Evolutionary conservation across 2,888 invertebrate species (phyloP).

Genomic region (Nycteola revayana): DNA sequence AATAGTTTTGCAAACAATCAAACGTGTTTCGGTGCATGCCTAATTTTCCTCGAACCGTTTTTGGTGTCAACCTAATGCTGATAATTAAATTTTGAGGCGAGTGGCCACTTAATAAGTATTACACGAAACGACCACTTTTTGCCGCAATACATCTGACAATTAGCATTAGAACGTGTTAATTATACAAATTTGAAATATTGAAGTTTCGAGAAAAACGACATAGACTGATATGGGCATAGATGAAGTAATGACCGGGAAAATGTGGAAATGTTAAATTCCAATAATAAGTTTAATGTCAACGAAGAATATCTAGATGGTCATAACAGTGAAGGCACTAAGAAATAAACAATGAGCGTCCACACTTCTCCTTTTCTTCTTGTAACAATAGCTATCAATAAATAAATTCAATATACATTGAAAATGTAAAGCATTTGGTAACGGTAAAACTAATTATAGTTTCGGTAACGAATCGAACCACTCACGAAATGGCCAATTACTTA

Average conservation of each 20-base stretch:
- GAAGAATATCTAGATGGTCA: slow-evolving; percentile 28
- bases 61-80: slow-evolving; percentile 70
- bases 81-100: slow-evolving; percentile 76
- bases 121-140: slow-evolving; percentile 64
- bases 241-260: no score
- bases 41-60: slow-evolving; percentile 54
- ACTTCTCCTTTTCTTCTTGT: slow-evolving; percentile 51
- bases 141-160: slow-evolving; percentile 62
- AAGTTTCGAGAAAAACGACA: slow-evolving; percentile 45
- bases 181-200: slow-evolving; percentile 63
- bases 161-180: slow-evolving; percentile 74
- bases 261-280: no score
- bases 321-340: slow-evolving; percentile 33
- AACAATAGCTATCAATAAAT: slow-evolving; percentile 44
- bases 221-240: no score
- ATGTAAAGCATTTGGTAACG: slow-evolving; percentile 62
- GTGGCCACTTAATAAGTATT: slow-evolving; percentile 68
- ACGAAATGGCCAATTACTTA: slow-evolving; percentile 61
- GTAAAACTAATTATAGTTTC: slow-evolving; percentile 73
- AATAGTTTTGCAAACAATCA: slow-evolving; percentile 65
- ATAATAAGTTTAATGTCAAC: slow-evolving; percentile 24
- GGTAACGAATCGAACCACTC: slow-evolving; percentile 69
- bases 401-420: slow-evolving; percentile 55
- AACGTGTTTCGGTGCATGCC: slow-evolving; percentile 35
- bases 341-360: slow-evolving; percentile 62